These are phyloP conservation scores for Novumbra hubbsi DNA, from an alignment of 2,797 vertebrate species.

Conservation along the genomic window DNA sequence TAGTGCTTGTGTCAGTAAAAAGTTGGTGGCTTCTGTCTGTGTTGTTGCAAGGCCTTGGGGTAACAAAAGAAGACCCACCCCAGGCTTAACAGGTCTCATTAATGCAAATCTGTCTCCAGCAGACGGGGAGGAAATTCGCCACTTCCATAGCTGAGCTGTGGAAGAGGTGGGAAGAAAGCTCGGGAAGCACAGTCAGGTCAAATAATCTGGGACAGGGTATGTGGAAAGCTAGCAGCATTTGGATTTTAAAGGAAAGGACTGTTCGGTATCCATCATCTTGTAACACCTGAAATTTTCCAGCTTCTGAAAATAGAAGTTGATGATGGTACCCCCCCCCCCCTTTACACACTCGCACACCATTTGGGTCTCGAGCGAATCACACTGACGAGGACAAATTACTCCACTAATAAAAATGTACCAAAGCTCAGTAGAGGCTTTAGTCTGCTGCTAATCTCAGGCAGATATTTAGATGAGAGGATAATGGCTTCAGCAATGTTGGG, in stretches of 20 bases:
- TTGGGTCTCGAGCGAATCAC: slow-evolving; percentile 6
- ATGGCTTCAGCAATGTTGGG: slow-evolving; percentile 59
- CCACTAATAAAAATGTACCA: slow-evolving; percentile 36
- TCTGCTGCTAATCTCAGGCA: slow-evolving; percentile 20
- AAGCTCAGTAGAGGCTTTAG: slow-evolving; percentile 27
- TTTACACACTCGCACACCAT: background rate
- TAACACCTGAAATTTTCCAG: slow-evolving; percentile 18
- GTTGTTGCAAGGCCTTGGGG: slow-evolving; percentile 51
- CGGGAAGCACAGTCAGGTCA: slow-evolving; percentile 43
- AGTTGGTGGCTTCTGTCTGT: slow-evolving; percentile 53
- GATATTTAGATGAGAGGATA: slow-evolving; percentile 46
- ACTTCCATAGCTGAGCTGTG: slow-evolving; percentile 35
- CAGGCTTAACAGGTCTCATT: slow-evolving; percentile 66
- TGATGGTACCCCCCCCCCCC: background rate
- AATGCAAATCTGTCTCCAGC: slow-evolving; percentile 70
- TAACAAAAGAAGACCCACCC: slow-evolving; percentile 48
- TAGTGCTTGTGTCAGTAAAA: slow-evolving; percentile 62
- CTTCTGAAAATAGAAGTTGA: slow-evolving; percentile 23
- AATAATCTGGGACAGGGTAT: slow-evolving; percentile 23
- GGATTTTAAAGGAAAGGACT: slow-evolving; percentile 36
- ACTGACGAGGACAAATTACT: slow-evolving; percentile 23
- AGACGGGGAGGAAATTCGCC: slow-evolving; percentile 57
- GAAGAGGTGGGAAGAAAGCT: slow-evolving; percentile 46
- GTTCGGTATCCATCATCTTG: slow-evolving; percentile 37
- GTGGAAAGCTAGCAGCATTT: background rate